A percentile compares a stretch with the other conserved stretches of the same genome.
Conservation (phyloP, 2,888 invertebrate species). For the Neria commutata region DNA sequence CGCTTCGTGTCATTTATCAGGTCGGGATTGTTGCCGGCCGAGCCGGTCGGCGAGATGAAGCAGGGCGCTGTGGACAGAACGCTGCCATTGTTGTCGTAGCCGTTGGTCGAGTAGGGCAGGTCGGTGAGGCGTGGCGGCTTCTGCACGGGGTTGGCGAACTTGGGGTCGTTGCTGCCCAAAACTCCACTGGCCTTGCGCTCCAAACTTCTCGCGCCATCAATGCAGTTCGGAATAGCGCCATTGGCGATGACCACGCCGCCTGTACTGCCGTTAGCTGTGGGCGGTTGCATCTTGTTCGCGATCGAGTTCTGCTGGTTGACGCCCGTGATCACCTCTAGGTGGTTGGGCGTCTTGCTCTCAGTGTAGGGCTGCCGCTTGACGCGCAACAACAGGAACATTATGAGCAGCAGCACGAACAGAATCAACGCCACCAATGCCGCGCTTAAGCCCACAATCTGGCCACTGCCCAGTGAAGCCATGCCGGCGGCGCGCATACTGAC, state of each 20-base stretch:
- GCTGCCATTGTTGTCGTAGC: slow-evolving; percentile 73
- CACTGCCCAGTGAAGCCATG: slow-evolving; percentile 80
- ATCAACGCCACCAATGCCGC: slow-evolving; percentile 81
- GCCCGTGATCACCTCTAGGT: slow-evolving; percentile 74
- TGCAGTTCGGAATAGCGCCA: slow-evolving; percentile 64
- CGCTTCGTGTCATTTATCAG: slow-evolving; percentile 82
- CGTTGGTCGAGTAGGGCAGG: slow-evolving; percentile 72
- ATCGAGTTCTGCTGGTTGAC: slow-evolving; percentile 65
- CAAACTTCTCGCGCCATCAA: slow-evolving; percentile 39
- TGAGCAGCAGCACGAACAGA: slow-evolving; percentile 73
- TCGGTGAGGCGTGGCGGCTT: slow-evolving; percentile 75
- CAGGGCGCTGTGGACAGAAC: slow-evolving; percentile 70
- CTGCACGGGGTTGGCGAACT: slow-evolving; percentile 69
- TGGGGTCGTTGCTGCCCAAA: slow-evolving; percentile 52
- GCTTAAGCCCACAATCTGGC: slow-evolving; percentile 84
- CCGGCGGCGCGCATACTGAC: slow-evolving; percentile 79
- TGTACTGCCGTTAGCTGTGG: slow-evolving; percentile 61
- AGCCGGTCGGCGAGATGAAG: slow-evolving; percentile 76
- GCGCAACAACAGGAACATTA: slow-evolving; percentile 76
- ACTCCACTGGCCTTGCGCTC: slow-evolving; percentile 44
- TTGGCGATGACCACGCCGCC: slow-evolving; percentile 67
- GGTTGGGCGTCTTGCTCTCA: slow-evolving; percentile 78
- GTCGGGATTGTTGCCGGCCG: slow-evolving; percentile 82
- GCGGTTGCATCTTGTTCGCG: slow-evolving; percentile 63
- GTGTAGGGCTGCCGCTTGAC: slow-evolving; percentile 75